These are phyloP conservation scores for Danio rerio DNA, from an alignment of 2,113 vertebrate species.

Conservation along the genomic window GRCz12tu NC_133200.1:6292001-6292500, in stretches of 20 bases:
- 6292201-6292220: not conserved
- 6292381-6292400: slow-evolving; percentile 8
- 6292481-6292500: slow-evolving; percentile 27
- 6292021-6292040: too few relatives aligned
- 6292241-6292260: not conserved
- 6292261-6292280: slow-evolving; percentile 1
- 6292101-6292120: not conserved
- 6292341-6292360: slow-evolving; percentile 29
- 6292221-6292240: slow-evolving; percentile 1
- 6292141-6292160: not conserved
- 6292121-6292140: not conserved
- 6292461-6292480: slow-evolving; percentile 14
- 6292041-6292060: too few relatives aligned
- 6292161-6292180: not conserved
- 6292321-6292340: not conserved
- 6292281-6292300: too few relatives aligned
- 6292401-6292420: slow-evolving; percentile 20
- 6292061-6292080: too few relatives aligned
- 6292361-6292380: not conserved
- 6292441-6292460: slow-evolving; percentile 1
- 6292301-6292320: slow-evolving; percentile 10
- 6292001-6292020: too few relatives aligned
- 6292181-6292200: not conserved
- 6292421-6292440: slow-evolving; percentile 6
- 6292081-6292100: too few relatives aligned